These are phyloP conservation scores for Meriones unguiculatus DNA, from an alignment of 2,113 vertebrate species.

Conservation along the genomic window DNA sequence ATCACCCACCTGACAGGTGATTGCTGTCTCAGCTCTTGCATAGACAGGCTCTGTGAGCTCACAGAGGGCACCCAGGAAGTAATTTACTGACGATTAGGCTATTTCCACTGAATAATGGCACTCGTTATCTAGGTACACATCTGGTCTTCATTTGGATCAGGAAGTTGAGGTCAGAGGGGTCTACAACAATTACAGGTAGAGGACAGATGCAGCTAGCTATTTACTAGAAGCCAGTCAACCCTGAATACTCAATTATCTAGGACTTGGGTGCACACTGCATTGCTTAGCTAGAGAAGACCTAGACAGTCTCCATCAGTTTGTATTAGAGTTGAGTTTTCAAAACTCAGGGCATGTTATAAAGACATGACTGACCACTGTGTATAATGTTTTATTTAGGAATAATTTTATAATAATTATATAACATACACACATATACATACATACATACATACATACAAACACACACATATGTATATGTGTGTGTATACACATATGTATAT, in stretches of 20 bases:
- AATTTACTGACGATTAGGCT: constrained; percentile 31
- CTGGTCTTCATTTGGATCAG: constrained; percentile 36
- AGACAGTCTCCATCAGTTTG: neutral
- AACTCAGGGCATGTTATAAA: too few species aligned
- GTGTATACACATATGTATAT: neutral
- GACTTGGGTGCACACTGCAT: neutral
- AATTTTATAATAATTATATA: neutral
- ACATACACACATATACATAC: neutral
- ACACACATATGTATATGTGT: too few species aligned
- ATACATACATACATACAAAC: neutral
- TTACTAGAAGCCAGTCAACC: constrained; percentile 16
- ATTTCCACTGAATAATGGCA: constrained; percentile 16
- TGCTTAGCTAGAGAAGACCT: neutral
- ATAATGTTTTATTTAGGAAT: neutral
- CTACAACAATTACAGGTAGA: constrained; percentile 14
- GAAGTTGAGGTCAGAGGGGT: neutral
- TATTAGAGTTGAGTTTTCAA: neutral
- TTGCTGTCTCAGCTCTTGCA: constrained; percentile 41
- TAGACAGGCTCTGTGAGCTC: neutral
- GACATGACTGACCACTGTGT: neutral
- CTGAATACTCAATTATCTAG: neutral
- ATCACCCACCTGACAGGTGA: neutral
- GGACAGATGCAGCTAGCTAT: neutral
- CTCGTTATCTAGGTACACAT: neutral
- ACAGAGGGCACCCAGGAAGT: neutral